Percentiles rank a stretch among this genome's conserved stretches.
phyloP scores from a whole-genome alignment of 1,140 invertebrate species.

The Linepithema humile region DNA sequence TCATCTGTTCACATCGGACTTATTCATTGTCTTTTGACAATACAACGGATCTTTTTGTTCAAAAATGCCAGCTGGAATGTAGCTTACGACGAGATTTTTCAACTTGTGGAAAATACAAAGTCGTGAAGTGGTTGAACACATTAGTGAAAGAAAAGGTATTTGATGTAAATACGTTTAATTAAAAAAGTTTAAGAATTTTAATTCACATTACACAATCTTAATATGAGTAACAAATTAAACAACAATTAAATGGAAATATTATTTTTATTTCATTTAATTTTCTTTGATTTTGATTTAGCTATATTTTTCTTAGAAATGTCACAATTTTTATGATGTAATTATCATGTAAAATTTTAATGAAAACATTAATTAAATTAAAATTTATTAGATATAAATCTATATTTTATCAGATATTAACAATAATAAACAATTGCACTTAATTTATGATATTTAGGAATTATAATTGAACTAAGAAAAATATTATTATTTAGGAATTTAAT shows the following conservation, averaged over 20 bases:
- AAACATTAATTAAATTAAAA: too few species aligned
- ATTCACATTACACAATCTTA: background rate
- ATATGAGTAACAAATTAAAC: background rate
- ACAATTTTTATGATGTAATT: too few species aligned
- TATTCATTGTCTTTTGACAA: constrained; percentile 46
- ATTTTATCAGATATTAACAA: too few species aligned
- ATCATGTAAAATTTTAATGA: too few species aligned
- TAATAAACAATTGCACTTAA: too few species aligned
- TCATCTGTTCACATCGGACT: background rate
- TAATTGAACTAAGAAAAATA: background rate
- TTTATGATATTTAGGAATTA: constrained; percentile 2
- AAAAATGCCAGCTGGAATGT: constrained; percentile 79
- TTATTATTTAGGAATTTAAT: constrained; percentile 75
- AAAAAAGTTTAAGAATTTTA: background rate
- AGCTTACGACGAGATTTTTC: constrained; percentile 66
- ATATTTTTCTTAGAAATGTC: too few species aligned
- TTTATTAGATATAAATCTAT: too few species aligned
- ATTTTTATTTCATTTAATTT: background rate
- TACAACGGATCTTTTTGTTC: constrained; percentile 74
- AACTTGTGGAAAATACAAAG: constrained; percentile 75
- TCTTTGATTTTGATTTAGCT: background rate
- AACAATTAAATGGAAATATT: background rate
- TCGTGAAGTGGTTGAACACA: constrained; percentile 74
- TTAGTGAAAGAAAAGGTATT: constrained; percentile 76
- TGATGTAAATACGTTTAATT: background rate